A percentile compares a stretch with the other conserved stretches of the same genome.
Conservation (phyloP, 1,140 invertebrate genomes). For the Trichonephila clavipes region DNA sequence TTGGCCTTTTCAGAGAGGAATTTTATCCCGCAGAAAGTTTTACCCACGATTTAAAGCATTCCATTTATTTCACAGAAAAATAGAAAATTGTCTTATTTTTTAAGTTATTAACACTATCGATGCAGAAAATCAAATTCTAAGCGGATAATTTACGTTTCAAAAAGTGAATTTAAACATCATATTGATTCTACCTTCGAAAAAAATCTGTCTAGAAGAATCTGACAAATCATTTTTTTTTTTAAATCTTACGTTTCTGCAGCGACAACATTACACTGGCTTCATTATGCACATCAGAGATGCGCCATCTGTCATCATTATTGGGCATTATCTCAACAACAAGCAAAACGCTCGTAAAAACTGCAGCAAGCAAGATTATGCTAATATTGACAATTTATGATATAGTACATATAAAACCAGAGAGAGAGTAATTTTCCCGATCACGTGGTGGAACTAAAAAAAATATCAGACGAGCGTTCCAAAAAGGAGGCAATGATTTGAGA, state of each 20-base stretch:
- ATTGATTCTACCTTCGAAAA: not conserved
- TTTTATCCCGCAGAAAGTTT: too few species aligned
- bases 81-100: not conserved
- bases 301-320: not conserved
- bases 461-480: not conserved
- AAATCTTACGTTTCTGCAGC: too few species aligned
- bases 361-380: conserved; percentile 15
- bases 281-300: not conserved
- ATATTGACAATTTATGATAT: not conserved
- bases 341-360: not conserved
- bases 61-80: too few species aligned
- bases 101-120: not conserved
- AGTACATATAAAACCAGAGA: not conserved
- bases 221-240: too few species aligned
- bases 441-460: not conserved
- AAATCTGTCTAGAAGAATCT: too few species aligned
- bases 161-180: not conserved
- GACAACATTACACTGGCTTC: too few species aligned
- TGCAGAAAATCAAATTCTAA: not conserved
- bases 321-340: not conserved
- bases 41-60: too few species aligned
- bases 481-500: not conserved
- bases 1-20: too few species aligned
- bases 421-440: not conserved
- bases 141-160: not conserved